Conservation (phyloP, 2,113 vertebrate genomes). For the Otus sunia region DNA sequence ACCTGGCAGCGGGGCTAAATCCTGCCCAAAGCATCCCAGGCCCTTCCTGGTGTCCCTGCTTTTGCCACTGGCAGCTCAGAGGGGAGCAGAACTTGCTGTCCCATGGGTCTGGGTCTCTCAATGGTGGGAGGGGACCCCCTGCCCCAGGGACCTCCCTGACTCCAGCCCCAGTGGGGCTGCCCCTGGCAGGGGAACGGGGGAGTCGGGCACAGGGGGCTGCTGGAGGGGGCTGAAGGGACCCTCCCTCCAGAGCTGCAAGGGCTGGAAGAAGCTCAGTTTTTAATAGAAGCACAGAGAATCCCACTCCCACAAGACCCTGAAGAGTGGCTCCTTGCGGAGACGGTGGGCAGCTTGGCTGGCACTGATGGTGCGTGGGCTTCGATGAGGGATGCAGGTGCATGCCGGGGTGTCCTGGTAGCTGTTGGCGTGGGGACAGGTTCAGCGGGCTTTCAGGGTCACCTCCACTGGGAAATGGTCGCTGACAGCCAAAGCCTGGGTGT, state of each 20-base stretch:
- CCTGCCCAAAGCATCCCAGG: neutral
- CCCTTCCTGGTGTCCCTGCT: neutral
- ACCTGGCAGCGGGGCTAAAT: accelerated
- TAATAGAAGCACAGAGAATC: neutral
- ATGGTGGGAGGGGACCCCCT: neutral
- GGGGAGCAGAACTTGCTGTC: accelerated
- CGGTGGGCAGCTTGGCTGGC: neutral
- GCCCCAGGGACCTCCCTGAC: neutral
- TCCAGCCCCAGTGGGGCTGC: neutral
- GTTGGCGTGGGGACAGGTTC: accelerated
- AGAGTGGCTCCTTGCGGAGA: neutral
- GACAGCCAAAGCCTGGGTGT: constrained; percentile 76
- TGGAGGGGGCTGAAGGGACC: neutral
- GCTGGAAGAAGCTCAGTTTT: neutral
- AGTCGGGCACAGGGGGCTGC: accelerated
- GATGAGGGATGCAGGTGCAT: accelerated
- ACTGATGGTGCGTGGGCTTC: accelerated
- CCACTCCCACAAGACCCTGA: neutral
- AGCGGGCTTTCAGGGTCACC: constrained; percentile 62
- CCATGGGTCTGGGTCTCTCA: accelerated
- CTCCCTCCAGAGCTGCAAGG: neutral
- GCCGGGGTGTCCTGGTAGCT: neutral
- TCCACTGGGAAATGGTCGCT: constrained; percentile 88
- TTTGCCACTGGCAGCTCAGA: neutral
- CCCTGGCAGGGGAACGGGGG: neutral